Evolutionary conservation across 2,888 invertebrate genomes (phyloP).

Genomic region (Synergus itoensis): DNA sequence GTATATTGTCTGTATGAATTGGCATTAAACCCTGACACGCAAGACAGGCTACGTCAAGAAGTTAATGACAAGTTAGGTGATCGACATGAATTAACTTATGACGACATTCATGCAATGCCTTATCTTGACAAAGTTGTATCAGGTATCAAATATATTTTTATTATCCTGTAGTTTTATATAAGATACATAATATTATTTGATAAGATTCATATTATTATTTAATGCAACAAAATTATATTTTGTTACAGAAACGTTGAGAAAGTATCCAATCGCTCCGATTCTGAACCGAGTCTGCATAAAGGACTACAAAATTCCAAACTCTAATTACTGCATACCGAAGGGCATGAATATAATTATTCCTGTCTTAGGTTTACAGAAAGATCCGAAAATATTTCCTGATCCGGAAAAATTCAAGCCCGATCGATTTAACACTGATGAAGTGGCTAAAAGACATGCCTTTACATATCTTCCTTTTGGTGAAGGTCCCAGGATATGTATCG

Average conservation of each 20-base stretch:
- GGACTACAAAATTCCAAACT: slow-evolving; percentile 37
- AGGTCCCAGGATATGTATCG: slow-evolving; percentile 29
- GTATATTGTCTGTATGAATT: slow-evolving; percentile 77
- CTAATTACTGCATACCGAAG: slow-evolving; percentile 65
- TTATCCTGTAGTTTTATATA: too few species aligned
- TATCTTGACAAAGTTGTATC: slow-evolving; percentile 77
- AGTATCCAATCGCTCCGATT: slow-evolving; percentile 65
- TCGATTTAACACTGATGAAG: slow-evolving; percentile 38
- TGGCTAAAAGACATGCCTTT: slow-evolving; percentile 39
- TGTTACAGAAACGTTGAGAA: slow-evolving; percentile 61
- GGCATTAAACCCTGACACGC: slow-evolving; percentile 73
- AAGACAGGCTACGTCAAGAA: slow-evolving; percentile 74
- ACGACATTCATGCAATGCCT: slow-evolving; percentile 75
- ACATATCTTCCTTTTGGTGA: slow-evolving; percentile 44
- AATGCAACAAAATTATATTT: too few species aligned
- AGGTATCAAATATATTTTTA: slow-evolving; percentile 61
- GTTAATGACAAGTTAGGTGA: slow-evolving; percentile 58
- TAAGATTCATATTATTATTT: too few species aligned
- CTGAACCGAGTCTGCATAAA: slow-evolving; percentile 65
- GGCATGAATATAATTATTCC: slow-evolving; percentile 43
- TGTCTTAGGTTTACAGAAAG: slow-evolving; percentile 40
- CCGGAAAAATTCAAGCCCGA: slow-evolving; percentile 44
- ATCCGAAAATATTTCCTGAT: slow-evolving; percentile 45
- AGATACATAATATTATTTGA: too few species aligned
- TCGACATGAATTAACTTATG: slow-evolving; percentile 72